Conservation (phyloP, 2,888 invertebrate species). For the Dolichopus griseipennis region DNA sequence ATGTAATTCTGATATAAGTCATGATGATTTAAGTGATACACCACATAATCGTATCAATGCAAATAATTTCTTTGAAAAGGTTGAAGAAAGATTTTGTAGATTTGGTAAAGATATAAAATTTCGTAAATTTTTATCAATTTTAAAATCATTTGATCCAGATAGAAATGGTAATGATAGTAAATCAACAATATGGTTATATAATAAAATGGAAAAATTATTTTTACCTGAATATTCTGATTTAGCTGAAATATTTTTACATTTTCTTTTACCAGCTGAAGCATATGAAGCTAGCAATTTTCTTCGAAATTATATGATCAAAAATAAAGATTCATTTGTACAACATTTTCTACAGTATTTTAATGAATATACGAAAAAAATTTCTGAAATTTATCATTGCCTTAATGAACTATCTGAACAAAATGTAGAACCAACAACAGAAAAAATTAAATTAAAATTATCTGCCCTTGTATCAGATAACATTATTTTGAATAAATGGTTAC, state of each 20-base stretch:
- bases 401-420: constrained; percentile 47
- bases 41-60: constrained; percentile 20
- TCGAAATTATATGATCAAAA: constrained; percentile 65
- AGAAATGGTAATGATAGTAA: not conserved
- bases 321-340: constrained; percentile 67
- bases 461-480: constrained; percentile 74
- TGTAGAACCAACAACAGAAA: constrained; percentile 50
- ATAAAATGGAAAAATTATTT: constrained; percentile 48
- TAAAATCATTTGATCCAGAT: not conserved
- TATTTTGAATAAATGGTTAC: constrained; percentile 69
- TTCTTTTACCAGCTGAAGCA: constrained; percentile 75
- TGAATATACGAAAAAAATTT: constrained; percentile 42
- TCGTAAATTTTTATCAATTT: not conserved
- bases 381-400: constrained; percentile 40
- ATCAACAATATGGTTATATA: not conserved
- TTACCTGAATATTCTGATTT: constrained; percentile 63
- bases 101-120: not conserved
- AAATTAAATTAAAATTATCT: constrained; percentile 59
- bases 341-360: constrained; percentile 56
- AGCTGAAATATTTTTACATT: constrained; percentile 72
- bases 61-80: constrained; percentile 32
- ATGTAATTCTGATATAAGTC: constrained; percentile 11
- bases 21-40: no score
- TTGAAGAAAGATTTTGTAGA: constrained; percentile 36
- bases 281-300: constrained; percentile 68